Conservation (phyloP, 2,113 vertebrate genomes). For the Phalacrocorax brasilianus region DNA sequence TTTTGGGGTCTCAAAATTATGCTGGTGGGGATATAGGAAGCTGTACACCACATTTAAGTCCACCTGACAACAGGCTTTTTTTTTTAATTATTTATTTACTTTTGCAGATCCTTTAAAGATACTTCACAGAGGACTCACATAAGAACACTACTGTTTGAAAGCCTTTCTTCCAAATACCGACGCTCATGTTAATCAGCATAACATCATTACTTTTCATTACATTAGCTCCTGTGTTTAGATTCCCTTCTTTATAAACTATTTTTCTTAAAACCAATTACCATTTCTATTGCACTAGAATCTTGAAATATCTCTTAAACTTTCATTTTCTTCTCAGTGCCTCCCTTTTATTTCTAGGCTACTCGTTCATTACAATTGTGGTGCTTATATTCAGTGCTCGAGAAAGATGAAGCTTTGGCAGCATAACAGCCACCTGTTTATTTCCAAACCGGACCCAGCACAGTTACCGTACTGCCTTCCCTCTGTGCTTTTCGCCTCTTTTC, state of each 20-base stretch:
- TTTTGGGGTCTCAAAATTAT: background rate
- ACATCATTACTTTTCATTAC: conserved; percentile 25
- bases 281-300: background rate
- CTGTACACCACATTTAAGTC: background rate
- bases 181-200: background rate
- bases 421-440: background rate
- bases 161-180: background rate
- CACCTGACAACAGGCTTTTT: background rate
- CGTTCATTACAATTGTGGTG: background rate
- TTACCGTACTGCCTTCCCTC: background rate
- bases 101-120: background rate
- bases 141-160: background rate
- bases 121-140: background rate
- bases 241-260: conserved; percentile 1
- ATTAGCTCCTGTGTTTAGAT: background rate
- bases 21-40: background rate
- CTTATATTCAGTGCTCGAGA: fast-evolving
- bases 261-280: background rate
- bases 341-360: conserved; percentile 1
- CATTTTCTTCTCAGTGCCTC: background rate
- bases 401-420: background rate
- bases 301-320: background rate
- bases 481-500: background rate
- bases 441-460: background rate
- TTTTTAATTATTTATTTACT: background rate